These are phyloP conservation scores for Chrysotoxum bicinctum DNA, from an alignment of 2,888 invertebrate genomes.

Conservation along the genomic window DNA sequence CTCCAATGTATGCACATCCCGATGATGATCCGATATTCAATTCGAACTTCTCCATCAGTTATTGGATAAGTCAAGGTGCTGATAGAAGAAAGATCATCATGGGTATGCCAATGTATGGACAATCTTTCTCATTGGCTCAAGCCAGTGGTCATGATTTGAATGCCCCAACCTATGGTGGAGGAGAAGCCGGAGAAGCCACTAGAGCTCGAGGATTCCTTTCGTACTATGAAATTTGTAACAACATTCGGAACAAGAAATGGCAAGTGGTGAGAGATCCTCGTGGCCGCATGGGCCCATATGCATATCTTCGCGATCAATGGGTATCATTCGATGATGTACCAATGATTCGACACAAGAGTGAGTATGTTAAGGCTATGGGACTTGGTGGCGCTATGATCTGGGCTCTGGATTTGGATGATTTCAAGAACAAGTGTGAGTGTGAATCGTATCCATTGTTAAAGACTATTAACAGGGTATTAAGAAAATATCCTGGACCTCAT, in stretches of 20 bases:
- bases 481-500: slow-evolving; percentile 86
- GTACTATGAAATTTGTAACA: slow-evolving; percentile 94
- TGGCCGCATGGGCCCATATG: slow-evolving; percentile 94
- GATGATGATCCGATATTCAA: slow-evolving; percentile 89
- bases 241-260: slow-evolving; percentile 89
- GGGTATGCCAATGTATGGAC: slow-evolving; percentile 95
- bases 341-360: slow-evolving; percentile 92
- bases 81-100: slow-evolving; percentile 89
- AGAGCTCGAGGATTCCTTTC: slow-evolving; percentile 93
- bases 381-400: slow-evolving; percentile 95
- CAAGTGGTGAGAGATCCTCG: slow-evolving; percentile 89
- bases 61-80: slow-evolving; percentile 93
- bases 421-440: slow-evolving; percentile 90
- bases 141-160: slow-evolving; percentile 86
- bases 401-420: slow-evolving; percentile 94
- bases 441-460: slow-evolving; percentile 90
- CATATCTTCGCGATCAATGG: slow-evolving; percentile 92
- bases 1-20: slow-evolving; percentile 91
- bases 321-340: slow-evolving; percentile 94
- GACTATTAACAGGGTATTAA: slow-evolving; percentile 90
- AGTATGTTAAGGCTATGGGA: slow-evolving; percentile 89
- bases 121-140: slow-evolving; percentile 91
- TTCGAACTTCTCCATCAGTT: slow-evolving; percentile 92
- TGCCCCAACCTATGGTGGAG: slow-evolving; percentile 91
- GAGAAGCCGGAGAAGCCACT: slow-evolving; percentile 94